These are phyloP conservation scores for Electrophaes corylata DNA, from an alignment of 2,888 invertebrate species.

Conservation along the genomic window DNA sequence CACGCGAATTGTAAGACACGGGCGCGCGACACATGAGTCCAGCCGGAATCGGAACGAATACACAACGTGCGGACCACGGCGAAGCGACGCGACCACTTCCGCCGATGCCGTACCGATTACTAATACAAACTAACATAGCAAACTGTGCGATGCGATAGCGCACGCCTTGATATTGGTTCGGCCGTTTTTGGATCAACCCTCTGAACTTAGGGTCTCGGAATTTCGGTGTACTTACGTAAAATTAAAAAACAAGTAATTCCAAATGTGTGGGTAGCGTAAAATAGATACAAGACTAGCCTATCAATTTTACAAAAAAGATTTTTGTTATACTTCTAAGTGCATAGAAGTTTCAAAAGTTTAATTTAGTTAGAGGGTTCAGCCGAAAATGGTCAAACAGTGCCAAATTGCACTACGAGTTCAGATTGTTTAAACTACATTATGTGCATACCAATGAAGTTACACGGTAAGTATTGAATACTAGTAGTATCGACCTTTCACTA, in stretches of 20 bases:
- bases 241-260: neutral
- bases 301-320: too few species aligned
- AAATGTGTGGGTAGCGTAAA: neutral
- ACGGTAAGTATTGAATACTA: constrained; percentile 1
- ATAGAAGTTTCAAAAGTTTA: too few species aligned
- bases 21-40: constrained; percentile 50
- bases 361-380: neutral
- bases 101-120: constrained; percentile 67
- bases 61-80: constrained; percentile 43
- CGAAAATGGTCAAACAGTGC: neutral
- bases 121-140: constrained; percentile 46
- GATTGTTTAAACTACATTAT: constrained; percentile 21
- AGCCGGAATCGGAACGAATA: constrained; percentile 51
- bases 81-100: constrained; percentile 59
- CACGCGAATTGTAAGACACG: constrained; percentile 64
- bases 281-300: too few species aligned
- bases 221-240: too few species aligned
- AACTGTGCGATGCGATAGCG: constrained; percentile 41
- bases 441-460: constrained; percentile 12
- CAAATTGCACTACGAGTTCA: constrained; percentile 30
- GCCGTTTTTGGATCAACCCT: neutral
- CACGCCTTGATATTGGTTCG: constrained; percentile 37
- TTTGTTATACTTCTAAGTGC: too few species aligned
- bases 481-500: constrained; percentile 18
- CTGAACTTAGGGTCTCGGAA: neutral